Conservation (phyloP, 2,113 vertebrate genomes). For the Fukomys damarensis region DNA sequence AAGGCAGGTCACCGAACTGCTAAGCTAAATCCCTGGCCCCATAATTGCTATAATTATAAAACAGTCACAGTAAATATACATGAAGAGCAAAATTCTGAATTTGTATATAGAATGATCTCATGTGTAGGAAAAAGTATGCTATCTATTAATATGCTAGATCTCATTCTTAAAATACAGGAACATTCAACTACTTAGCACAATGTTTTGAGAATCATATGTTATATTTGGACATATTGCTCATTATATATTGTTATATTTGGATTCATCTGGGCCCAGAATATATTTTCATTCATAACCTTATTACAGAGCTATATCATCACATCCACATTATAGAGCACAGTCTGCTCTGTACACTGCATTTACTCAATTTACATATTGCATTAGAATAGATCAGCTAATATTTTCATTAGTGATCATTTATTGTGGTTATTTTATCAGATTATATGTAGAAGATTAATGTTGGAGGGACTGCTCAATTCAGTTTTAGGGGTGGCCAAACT, state of each 20-base stretch:
- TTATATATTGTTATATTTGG: not conserved
- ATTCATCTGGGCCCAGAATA: not conserved
- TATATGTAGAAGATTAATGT: not conserved
- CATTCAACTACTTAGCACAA: not conserved
- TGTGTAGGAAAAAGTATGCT: not conserved
- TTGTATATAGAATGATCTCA: not conserved
- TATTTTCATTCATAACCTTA: not conserved
- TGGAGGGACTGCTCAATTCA: not conserved
- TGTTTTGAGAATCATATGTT: not conserved
- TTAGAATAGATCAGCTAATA: not conserved
- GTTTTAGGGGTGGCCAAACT: slow-evolving; percentile 54
- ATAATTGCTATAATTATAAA: not conserved
- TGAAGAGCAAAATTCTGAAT: not conserved
- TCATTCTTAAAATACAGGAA: not conserved
- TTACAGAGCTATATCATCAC: not conserved
- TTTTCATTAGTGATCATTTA: not conserved
- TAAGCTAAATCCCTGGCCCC: no score
- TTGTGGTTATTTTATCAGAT: not conserved
- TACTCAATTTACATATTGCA: not conserved
- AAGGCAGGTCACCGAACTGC: no score
- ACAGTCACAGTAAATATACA: not conserved
- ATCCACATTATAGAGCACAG: not conserved
- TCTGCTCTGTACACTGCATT: not conserved
- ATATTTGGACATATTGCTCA: not conserved
- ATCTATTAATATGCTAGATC: not conserved